A percentile compares a stretch with the other conserved stretches of the same genome.
phyloP scores from a whole-genome alignment of 2,888 invertebrate species.

The Apotomis turbidana region DNA sequence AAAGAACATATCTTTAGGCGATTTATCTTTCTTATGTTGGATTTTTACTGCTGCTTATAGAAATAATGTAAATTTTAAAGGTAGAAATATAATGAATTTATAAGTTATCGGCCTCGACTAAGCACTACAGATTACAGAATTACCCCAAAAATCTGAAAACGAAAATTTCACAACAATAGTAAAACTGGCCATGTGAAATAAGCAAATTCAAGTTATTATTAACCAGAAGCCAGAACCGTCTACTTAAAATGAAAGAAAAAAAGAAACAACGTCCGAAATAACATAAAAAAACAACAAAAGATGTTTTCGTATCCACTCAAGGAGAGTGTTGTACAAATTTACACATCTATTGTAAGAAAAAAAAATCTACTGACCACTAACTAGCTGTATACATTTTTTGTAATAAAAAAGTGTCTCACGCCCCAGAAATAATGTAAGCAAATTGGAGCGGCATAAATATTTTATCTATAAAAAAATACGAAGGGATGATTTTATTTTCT shows the following conservation, averaged over 20 bases:
- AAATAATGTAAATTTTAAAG: too few relatives aligned
- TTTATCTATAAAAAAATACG: neutral
- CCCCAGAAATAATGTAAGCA: slow-evolving; percentile 49
- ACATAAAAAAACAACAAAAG: slow-evolving; percentile 45
- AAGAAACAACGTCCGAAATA: slow-evolving; percentile 11
- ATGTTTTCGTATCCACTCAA: slow-evolving; percentile 63
- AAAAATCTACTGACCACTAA: slow-evolving; percentile 64
- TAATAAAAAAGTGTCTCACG: slow-evolving; percentile 58
- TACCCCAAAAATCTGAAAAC: too few relatives aligned
- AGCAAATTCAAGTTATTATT: slow-evolving; percentile 33
- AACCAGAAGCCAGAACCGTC: neutral
- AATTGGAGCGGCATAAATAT: slow-evolving; percentile 36
- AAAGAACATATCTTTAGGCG: too few relatives aligned
- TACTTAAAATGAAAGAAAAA: neutral
- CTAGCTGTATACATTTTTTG: slow-evolving; percentile 54
- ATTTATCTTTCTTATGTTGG: too few relatives aligned
- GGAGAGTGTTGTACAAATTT: slow-evolving; percentile 64
- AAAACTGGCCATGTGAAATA: slow-evolving; percentile 27
- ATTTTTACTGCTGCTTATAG: too few relatives aligned
- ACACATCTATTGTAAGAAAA: slow-evolving; percentile 54
- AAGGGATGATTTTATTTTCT: neutral
- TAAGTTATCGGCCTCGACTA: too few relatives aligned
- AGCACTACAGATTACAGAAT: too few relatives aligned
- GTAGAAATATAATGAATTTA: too few relatives aligned
- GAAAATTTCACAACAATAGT: too few relatives aligned